Evolutionary conservation across 2,888 invertebrate species (phyloP), one percentile per base, ranked within the genome.

Genomic region (Scelioninae gen. 1): DNA sequence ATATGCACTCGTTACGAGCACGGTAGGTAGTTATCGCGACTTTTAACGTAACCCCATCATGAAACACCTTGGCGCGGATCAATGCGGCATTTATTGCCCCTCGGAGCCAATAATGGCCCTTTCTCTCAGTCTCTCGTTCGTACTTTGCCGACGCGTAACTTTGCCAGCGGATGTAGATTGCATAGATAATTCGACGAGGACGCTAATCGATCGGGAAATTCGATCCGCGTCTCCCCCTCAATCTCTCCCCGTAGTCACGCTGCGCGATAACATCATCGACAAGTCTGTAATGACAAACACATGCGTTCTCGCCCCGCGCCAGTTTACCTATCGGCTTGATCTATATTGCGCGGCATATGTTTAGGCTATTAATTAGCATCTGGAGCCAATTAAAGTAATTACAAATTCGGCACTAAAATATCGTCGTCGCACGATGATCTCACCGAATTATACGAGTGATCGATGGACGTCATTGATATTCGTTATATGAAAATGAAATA

Each of bases 321-420:
- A 79, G 71, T 80, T 81, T 85, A n/a, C 82, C 85, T 88, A 88
- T 88, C 88, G 87, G 86, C 66, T 84, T 83, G 86, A 89, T 89
- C 88, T 87, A 86, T 87, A 87, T 84, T 83, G 80, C 86, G 81
- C 88, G 87, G 88, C 91, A 90, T 88, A 90, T 91, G 92, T 89
- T 89, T 86, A 87, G 89, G 87, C 87, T 89, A 89, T 92, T 89
- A 91, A 92, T 92, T 90, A 89, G 88, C 92, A 91, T 91, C 91
- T 91, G 92, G 89, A 88, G 86, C 88, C 89, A 90, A 92, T 92
- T 91, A 91, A 90, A 91, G 86, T 90, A 90, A 90, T 84, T 69
- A 68, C 80, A 69, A 84, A 84, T 82, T 82, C 79, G 78, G 86
- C 86, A 86, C 85, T 89, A 85, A 89, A 90, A 88, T 88, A 90